Conservation (phyloP, 2,113 vertebrate genomes). For the Elephantulus edwardii region DNA sequence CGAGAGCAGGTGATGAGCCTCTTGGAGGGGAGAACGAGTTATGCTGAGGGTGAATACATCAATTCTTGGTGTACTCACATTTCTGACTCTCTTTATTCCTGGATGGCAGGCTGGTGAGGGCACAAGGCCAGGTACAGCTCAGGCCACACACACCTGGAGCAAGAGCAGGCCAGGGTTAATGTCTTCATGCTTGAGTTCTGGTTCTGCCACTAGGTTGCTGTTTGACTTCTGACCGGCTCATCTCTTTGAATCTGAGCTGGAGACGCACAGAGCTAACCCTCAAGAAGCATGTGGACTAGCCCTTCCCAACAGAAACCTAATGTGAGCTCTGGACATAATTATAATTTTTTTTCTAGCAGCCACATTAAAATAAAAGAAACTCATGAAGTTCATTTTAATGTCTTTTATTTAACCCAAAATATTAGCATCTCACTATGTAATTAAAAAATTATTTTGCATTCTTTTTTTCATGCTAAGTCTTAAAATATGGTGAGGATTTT, state of each 20-base stretch:
- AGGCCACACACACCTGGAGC: neutral
- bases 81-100: neutral
- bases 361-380: neutral
- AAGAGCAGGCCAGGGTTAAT: neutral
- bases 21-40: neutral
- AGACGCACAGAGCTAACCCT: neutral
- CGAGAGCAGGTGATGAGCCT: neutral
- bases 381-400: constrained; percentile 25
- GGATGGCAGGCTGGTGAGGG: neutral
- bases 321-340: neutral
- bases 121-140: neutral
- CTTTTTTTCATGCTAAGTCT: neutral
- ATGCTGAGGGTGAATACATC: neutral
- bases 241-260: neutral
- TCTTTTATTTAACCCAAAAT: constrained; percentile 41
- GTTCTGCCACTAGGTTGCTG: no score
- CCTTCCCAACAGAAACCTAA: neutral
- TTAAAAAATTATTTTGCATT: neutral
- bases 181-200: neutral
- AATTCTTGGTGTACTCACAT: neutral
- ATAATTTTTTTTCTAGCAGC: neutral
- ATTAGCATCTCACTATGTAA: constrained; percentile 5
- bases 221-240: neutral
- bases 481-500: neutral
- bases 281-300: neutral